Base-by-base conservation (phyloP, 2,888 invertebrate species). In the Serrognathus titanus region DNA sequence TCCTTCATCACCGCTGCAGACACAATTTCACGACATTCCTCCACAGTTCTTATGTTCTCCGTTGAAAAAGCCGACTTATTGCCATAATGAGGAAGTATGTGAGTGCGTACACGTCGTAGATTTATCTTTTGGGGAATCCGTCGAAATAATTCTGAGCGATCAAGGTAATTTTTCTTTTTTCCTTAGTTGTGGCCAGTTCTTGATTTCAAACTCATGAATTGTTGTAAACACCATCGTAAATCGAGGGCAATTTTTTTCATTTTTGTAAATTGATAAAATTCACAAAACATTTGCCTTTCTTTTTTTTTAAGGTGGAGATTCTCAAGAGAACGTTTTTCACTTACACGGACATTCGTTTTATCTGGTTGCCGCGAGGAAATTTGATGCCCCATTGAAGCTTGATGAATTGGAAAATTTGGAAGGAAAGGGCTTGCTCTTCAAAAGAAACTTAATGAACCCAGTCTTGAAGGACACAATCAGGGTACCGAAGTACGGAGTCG, bases 1-100 rank as follows among this genome's bases (percentile, higher is more conserved):
- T 69, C 92, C 93, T 0, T 83, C 88, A 1, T 88, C 89, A 0
- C 91, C 93, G 0, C 79, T 91, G 40, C 79, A 93, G 58, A 89
- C 90, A 1, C 92, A 93, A 71, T 80, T 81, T 0, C 72, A 74
- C 0, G 87, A 89, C 62, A 80, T 89, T 11, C 75, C 81, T 0
- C 71, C 78, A 6, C 77, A 80, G 48, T 71, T 81, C 16, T 71
- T 85, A 58, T 88, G 88, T 66, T 66, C 78, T 72, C 74, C 68
- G 49, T 55, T 68, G 40, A 66, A 64, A 57, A 67, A 63, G 50
- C 75, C 75, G 41, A 67, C 65, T 49, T 71, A 58, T 63, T 78
- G 78, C 56, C 52, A 55, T 51, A 75, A 47, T 75, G 78, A 31
- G 64, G 79, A 62, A 75, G 82, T 77, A 52, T 88, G 87, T 68